phyloP scores from a whole-genome alignment of 2,888 invertebrate genomes.

The Hemicrepidius hirtus region DNA sequence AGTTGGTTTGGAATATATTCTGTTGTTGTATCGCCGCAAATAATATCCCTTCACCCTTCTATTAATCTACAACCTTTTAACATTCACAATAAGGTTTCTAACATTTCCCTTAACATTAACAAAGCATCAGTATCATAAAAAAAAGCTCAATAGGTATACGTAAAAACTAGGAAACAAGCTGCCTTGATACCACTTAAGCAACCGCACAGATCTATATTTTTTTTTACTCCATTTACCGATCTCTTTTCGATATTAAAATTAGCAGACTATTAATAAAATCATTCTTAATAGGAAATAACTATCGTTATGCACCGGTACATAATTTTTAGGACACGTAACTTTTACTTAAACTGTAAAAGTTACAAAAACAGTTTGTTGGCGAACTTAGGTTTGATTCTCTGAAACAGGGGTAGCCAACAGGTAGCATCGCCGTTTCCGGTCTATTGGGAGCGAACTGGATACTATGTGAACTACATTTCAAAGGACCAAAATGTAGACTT shows the following conservation, averaged over 20 bases:
- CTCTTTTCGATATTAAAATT: background rate
- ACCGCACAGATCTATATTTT: background rate
- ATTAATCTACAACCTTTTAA: slow-evolving; percentile 32
- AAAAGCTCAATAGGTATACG: slow-evolving; percentile 2
- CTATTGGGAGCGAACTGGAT: too few species aligned
- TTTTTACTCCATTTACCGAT: too few species aligned
- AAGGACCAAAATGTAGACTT: too few species aligned
- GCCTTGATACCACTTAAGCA: slow-evolving; percentile 13
- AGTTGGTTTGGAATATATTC: slow-evolving; percentile 60
- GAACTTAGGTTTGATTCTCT: background rate
- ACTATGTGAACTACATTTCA: too few species aligned
- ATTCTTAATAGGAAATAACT: too few species aligned
- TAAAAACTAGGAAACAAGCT: slow-evolving; percentile 23
- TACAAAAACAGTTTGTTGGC: background rate
- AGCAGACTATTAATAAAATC: background rate
- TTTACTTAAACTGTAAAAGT: background rate
- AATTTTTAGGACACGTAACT: too few species aligned
- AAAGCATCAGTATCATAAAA: slow-evolving; percentile 18
- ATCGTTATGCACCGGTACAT: too few species aligned
- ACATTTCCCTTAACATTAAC: slow-evolving; percentile 23
- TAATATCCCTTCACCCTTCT: slow-evolving; percentile 63
- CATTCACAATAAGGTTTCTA: slow-evolving; percentile 1
- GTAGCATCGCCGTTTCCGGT: too few species aligned
- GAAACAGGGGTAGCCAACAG: too few species aligned
- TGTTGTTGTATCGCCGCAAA: slow-evolving; percentile 54